phyloP scores from a whole-genome alignment of 2,888 invertebrate species.

The Psylliodes chrysocephalus region DNA sequence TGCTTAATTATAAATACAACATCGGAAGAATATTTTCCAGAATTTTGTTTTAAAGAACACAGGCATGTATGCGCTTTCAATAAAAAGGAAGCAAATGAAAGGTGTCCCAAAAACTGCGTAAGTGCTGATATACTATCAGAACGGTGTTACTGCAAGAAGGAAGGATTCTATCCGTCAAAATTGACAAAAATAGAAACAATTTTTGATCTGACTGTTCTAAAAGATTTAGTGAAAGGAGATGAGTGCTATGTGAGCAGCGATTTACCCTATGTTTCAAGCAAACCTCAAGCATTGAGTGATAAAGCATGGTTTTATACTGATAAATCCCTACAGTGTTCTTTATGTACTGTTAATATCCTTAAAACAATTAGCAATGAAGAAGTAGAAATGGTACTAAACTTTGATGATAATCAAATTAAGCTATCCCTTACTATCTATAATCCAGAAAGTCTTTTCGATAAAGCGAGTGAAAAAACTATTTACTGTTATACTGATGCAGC shows the following conservation, averaged over 20 bases:
- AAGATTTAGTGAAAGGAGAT: conserved; percentile 39
- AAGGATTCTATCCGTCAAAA: conserved; percentile 1
- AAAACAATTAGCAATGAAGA: background rate
- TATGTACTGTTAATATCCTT: conserved; percentile 40
- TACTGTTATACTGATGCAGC: conserved; percentile 73
- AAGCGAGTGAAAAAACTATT: conserved; percentile 66
- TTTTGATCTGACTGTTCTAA: conserved; percentile 40
- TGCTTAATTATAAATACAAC: conserved; percentile 38
- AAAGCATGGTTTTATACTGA: conserved; percentile 37
- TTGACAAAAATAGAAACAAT: conserved; percentile 31
- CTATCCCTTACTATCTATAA: conserved; percentile 67
- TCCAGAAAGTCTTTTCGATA: conserved; percentile 68
- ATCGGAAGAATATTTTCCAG: conserved; percentile 32
- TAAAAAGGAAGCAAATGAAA: conserved; percentile 32
- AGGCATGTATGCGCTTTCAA: conserved; percentile 37
- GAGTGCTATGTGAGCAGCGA: conserved; percentile 40
- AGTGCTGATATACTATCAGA: conserved; percentile 42
- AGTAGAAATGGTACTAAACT: conserved; percentile 48
- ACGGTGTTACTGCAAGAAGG: conserved; percentile 48
- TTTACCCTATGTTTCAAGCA: too few species aligned
- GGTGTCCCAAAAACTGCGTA: conserved; percentile 46
- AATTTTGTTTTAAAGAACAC: conserved; percentile 40
- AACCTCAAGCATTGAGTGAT: conserved; percentile 29
- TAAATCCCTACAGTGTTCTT: conserved; percentile 40
- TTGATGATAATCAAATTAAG: conserved; percentile 44